Evolutionary conservation across 2,797 vertebrate genomes (phyloP).

Genomic region (Xerus rutilus): DNA sequence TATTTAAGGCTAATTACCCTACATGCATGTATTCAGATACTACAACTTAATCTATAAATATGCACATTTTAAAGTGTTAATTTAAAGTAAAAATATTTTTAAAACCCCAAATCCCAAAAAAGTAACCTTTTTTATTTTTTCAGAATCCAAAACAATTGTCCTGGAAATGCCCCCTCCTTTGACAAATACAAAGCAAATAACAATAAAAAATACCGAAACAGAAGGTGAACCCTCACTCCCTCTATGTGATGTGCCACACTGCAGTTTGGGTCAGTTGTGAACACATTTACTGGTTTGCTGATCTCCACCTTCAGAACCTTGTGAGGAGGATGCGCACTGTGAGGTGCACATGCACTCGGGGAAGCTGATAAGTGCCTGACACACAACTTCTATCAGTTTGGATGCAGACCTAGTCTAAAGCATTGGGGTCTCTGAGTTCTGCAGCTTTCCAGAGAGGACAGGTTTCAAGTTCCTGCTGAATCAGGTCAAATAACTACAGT

Average conservation of each 20-base stretch:
- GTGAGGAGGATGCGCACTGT: fast-evolving
- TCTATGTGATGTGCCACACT: not conserved
- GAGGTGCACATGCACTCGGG: not conserved
- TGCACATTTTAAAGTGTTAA: not conserved
- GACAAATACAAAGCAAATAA: not conserved
- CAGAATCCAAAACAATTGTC: not conserved
- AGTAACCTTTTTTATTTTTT: not conserved
- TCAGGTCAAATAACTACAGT: not conserved
- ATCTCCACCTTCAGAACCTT: not conserved
- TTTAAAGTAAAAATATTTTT: not conserved
- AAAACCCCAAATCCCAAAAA: not conserved
- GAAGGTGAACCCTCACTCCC: not conserved
- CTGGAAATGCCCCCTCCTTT: not conserved
- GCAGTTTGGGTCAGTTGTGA: not conserved
- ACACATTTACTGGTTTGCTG: not conserved
- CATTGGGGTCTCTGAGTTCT: not conserved
- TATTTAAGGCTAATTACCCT: not conserved
- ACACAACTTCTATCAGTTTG: not conserved
- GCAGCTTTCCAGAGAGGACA: not conserved
- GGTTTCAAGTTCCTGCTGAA: constrained; percentile 40
- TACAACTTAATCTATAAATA: not conserved
- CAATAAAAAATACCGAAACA: not conserved
- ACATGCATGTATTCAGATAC: not conserved
- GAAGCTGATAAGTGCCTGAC: not conserved
- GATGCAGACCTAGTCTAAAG: not conserved